phyloP scores from a whole-genome alignment of 2,113 vertebrate genomes.

The Arizona elegans region DNA sequence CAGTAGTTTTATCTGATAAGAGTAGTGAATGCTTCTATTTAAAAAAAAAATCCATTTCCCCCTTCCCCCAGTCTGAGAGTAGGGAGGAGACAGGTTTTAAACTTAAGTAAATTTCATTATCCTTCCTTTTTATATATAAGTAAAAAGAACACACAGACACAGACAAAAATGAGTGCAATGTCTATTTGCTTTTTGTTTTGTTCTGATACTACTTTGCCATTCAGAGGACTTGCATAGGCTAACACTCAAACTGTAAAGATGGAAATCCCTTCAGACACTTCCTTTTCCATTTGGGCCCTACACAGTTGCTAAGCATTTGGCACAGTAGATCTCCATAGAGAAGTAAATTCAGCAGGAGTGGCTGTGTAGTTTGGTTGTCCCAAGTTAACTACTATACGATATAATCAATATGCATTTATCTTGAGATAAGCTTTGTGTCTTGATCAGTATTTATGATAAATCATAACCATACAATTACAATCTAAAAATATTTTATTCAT shows the following conservation, averaged over 20 bases:
- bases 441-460: neutral
- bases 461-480: neutral
- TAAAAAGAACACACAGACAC: neutral
- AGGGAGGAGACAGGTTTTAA: accelerated
- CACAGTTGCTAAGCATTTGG: neutral
- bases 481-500: neutral
- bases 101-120: accelerated
- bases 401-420: neutral
- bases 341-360: neutral
- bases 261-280: neutral
- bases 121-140: neutral
- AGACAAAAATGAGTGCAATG: neutral
- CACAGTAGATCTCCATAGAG: neutral
- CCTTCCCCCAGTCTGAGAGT: accelerated
- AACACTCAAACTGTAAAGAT: neutral
- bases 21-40: constrained; percentile 1
- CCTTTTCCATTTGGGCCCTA: neutral
- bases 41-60: neutral
- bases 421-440: neutral
- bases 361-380: neutral
- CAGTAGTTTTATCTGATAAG: constrained; percentile 14
- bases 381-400: neutral
- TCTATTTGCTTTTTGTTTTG: neutral
- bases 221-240: neutral
- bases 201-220: neutral